phyloP scores from a whole-genome alignment of 2,888 invertebrate genomes.

The Osmoderma eremita region DNA sequence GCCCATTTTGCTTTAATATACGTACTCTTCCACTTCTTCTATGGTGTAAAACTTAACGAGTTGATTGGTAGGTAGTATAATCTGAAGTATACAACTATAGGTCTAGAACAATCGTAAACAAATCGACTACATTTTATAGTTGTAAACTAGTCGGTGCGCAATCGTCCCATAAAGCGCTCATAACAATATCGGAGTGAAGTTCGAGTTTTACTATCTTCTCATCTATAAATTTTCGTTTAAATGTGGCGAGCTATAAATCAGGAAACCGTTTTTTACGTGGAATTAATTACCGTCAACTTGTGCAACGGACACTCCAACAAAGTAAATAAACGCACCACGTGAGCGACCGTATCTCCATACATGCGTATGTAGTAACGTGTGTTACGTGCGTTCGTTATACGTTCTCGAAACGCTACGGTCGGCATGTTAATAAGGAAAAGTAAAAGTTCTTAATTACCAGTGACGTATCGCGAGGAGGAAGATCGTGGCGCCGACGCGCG shows the following conservation, averaged over 20 bases:
- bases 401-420: slow-evolving; percentile 21
- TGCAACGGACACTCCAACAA: slow-evolving; percentile 27
- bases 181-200: slow-evolving; percentile 26
- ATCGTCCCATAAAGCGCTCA: slow-evolving; percentile 32
- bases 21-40: background rate
- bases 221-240: slow-evolving; percentile 25
- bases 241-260: slow-evolving; percentile 34
- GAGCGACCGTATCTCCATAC: slow-evolving; percentile 1
- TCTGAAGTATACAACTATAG: slow-evolving; percentile 1
- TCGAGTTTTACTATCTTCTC: slow-evolving; percentile 28
- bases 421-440: slow-evolving; percentile 39
- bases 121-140: slow-evolving; percentile 32
- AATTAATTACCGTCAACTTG: slow-evolving; percentile 29
- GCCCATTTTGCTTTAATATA: too few relatives aligned
- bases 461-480: slow-evolving; percentile 29
- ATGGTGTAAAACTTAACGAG: slow-evolving; percentile 23
- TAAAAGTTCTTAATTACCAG: slow-evolving; percentile 40
- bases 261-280: slow-evolving; percentile 32
- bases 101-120: slow-evolving; percentile 33
- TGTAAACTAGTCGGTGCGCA: slow-evolving; percentile 14
- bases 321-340: slow-evolving; percentile 25
- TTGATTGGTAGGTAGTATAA: slow-evolving; percentile 27
- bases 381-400: slow-evolving; percentile 18
- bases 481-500: slow-evolving; percentile 40
- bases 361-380: background rate